These are phyloP conservation scores for Opisthocomus hoazin DNA, from an alignment of 2,113 vertebrate species.

Conservation along the genomic window DNA sequence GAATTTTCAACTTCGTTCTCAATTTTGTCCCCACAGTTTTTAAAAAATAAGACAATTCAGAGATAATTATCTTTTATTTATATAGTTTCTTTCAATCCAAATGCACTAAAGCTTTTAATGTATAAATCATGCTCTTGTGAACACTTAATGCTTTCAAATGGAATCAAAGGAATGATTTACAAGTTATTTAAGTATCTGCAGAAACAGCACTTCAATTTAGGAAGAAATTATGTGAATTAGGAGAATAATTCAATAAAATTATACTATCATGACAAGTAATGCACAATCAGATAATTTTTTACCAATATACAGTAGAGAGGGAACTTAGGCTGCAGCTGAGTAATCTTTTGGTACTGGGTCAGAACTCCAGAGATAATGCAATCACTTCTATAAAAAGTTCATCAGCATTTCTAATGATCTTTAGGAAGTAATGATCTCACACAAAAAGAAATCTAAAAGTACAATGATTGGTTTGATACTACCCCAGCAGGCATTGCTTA, in stretches of 20 bases:
- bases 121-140: not conserved
- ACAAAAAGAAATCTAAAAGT: not conserved
- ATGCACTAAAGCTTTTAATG: not conserved
- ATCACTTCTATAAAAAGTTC: not conserved
- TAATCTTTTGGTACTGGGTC: conserved; percentile 23
- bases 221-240: not conserved
- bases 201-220: not conserved
- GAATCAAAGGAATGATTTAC: not conserved
- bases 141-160: not conserved
- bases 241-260: not conserved
- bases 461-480: not conserved
- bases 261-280: not conserved
- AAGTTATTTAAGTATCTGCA: not conserved
- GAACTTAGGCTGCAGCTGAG: not conserved
- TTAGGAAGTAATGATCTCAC: not conserved
- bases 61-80: not conserved
- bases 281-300: not conserved
- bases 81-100: not conserved
- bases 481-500: not conserved
- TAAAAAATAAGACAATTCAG: not conserved
- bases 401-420: not conserved
- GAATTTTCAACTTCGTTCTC: not conserved
- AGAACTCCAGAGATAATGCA: conserved; percentile 7
- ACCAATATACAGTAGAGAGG: not conserved
- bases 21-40: not conserved